Evolutionary conservation across 2,113 vertebrate species (phyloP).

Genomic region (Odobenus rosmarus): DNA sequence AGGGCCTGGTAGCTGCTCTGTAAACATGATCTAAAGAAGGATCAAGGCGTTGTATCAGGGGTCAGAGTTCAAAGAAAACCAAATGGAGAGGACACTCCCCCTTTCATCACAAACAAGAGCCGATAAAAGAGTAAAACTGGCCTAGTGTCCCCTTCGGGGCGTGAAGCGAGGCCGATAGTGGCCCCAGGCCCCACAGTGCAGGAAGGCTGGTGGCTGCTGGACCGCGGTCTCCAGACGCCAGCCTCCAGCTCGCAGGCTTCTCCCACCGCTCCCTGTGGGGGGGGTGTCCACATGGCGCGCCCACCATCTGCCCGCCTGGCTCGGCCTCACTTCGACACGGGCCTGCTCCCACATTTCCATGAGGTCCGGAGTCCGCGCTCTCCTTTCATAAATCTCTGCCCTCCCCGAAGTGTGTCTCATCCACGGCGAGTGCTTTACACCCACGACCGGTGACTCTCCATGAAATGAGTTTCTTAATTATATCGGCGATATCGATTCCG

Average conservation of each 20-base stretch:
- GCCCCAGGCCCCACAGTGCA: background rate
- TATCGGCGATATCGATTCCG: accelerated
- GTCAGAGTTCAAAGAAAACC: background rate
- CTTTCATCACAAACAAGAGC: background rate
- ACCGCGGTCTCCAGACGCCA: background rate
- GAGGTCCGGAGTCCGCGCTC: background rate
- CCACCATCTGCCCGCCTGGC: accelerated
- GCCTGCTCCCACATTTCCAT: accelerated
- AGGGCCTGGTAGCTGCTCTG: accelerated
- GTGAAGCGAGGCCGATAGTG: accelerated
- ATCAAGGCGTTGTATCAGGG: accelerated
- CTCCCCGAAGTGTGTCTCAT: accelerated
- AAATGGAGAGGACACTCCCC: accelerated
- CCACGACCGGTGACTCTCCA: background rate
- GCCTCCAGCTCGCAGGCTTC: background rate
- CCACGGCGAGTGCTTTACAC: background rate
- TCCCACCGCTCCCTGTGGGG: no score
- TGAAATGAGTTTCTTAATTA: background rate
- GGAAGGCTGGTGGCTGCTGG: background rate
- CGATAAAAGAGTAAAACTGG: background rate
- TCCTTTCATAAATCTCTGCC: background rate
- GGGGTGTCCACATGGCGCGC: background rate
- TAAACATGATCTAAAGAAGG: accelerated
- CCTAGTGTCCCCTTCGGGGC: background rate
- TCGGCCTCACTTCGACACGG: background rate